Base-by-base conservation (phyloP, 2,797 vertebrate genomes). In the Dermochelys coriacea region DNA sequence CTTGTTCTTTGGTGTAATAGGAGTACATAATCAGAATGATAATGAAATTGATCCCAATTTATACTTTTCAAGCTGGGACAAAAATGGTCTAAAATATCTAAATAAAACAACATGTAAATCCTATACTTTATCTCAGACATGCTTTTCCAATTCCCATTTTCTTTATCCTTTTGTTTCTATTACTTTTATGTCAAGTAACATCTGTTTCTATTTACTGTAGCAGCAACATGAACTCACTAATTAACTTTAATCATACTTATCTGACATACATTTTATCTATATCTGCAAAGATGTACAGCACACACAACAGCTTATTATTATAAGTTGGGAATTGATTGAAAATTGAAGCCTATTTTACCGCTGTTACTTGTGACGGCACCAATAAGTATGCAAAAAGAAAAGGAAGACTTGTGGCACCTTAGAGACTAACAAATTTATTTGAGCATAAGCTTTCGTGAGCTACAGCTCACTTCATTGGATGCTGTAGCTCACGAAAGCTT, bases 171-270 rank as follows among this genome's bases (percentile, higher is more conserved):
- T 93, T 10, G 29, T 96, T 97, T 96, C 91, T 96, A 94, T 90
- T 95, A 96, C 68, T 61, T 94, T 94, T 80, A 89, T 86, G 55
- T 92, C 86, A 95, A 91, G 74, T 21, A 91, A 87, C 88, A 87
- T 89, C 94, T 95, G 96, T 93, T 96, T 96, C 27, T 94, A 88
- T 95, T 97, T 97, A 96, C 37, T 82, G 5, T 86, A 91, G 86
- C 1, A 29, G 81, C 68, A 86, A 37, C 95, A 96, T 49, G 68
- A 97, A 95, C 93, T 90, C 29, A 95, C 97, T 97, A 96, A 98
- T 97, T 95, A 95, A 90, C 59, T 96, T 86, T 93, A 97, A 95
- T 97, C 80, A 94, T 79, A 93, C 85, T 97, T 96, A 96, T 55
- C 91, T 83, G 86, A 94, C 87, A 95, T 88, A 86, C 19, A 86